These are phyloP conservation scores for Parazoanthus swiftii DNA, from an alignment of 92 coral and sea anemone genomes.

Conservation along the genomic window DNA sequence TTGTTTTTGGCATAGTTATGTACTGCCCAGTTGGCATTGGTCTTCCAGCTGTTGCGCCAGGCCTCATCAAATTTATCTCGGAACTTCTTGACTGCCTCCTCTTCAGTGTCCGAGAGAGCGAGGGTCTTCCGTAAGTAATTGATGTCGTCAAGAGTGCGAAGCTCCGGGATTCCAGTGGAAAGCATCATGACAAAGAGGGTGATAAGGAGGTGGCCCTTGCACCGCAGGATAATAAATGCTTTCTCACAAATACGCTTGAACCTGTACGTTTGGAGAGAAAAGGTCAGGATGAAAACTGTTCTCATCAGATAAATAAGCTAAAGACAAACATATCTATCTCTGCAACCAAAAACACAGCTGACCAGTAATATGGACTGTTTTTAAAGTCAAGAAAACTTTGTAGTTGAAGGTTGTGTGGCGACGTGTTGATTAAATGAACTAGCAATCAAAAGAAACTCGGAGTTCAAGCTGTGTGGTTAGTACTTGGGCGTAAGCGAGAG, in stretches of 20 bases:
- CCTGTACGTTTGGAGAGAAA: slow-evolving; percentile 35
- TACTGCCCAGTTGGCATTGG: slow-evolving; percentile 80
- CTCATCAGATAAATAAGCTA: too few species aligned
- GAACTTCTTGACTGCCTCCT: slow-evolving; percentile 71
- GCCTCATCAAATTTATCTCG: slow-evolving; percentile 84
- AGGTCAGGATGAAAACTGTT: too few species aligned
- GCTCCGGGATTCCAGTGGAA: slow-evolving; percentile 96
- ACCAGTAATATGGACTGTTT: too few species aligned
- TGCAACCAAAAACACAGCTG: too few species aligned
- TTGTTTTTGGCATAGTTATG: slow-evolving; percentile 55
- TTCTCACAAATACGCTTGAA: slow-evolving; percentile 78
- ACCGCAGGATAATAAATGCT: slow-evolving; percentile 83
- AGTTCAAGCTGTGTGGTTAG: too few species aligned
- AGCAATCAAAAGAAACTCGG: too few species aligned
- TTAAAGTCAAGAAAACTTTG: too few species aligned
- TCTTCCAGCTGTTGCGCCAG: slow-evolving; percentile 80
- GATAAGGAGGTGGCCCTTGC: slow-evolving; percentile 79
- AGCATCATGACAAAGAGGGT: slow-evolving; percentile 95
- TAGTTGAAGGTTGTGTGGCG: too few species aligned
- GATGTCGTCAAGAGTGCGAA: slow-evolving; percentile 86
- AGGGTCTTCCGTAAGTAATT: slow-evolving; percentile 84
- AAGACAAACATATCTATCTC: too few species aligned
- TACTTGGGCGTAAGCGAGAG: too few species aligned
- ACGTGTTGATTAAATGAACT: too few species aligned
- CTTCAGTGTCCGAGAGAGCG: slow-evolving; percentile 67